A percentile compares a stretch with the other conserved stretches of the same genome.
Conservation (phyloP, 1,140 invertebrate genomes). For the fruit fly (Drosophila melanogaster) region Release_6_plus_ISO1_MT NT_037436.4:16717001-16717500, state of each 20-base stretch:
- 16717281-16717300: background rate
- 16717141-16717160: too few species aligned
- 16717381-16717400: background rate
- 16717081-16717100: background rate
- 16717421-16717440: background rate
- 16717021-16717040: slow-evolving; percentile 49
- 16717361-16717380: background rate
- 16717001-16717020: slow-evolving; percentile 23
- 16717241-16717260: too few species aligned
- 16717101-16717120: background rate
- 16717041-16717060: slow-evolving; percentile 7
- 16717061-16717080: background rate
- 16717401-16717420: background rate
- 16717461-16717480: background rate
- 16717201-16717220: background rate
- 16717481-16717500: slow-evolving; percentile 19
- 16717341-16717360: background rate
- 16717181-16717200: background rate
- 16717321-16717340: background rate
- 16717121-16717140: too few species aligned
- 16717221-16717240: background rate
- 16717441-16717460: background rate
- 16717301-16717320: background rate
- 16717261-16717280: too few species aligned
- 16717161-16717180: too few species aligned